Conservation (phyloP, 1,140 invertebrate genomes). For the Lasioglossum baleicum region DNA sequence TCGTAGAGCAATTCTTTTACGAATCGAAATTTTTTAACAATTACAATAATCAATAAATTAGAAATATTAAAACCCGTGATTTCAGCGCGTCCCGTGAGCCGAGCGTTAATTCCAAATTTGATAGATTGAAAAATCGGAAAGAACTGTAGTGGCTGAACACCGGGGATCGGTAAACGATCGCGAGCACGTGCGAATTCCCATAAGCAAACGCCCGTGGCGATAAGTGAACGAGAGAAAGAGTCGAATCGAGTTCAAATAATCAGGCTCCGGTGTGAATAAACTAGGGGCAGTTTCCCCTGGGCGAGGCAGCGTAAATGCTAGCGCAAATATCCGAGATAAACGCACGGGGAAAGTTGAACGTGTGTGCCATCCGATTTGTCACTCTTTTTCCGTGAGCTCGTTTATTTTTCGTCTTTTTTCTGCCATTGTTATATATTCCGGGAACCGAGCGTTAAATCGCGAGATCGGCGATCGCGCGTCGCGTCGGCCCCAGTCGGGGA, state of each 20-base stretch:
- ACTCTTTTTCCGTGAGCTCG: neutral
- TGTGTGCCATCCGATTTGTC: neutral
- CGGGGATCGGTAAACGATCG: neutral
- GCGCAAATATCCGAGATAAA: conserved; percentile 35
- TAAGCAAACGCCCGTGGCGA: neutral
- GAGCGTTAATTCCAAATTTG: no score
- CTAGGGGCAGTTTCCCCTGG: conserved; percentile 11
- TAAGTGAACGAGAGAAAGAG: neutral
- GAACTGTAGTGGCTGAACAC: neutral
- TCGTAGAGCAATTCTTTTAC: no score
- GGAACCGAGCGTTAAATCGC: conserved; percentile 4
- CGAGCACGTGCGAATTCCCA: conserved; percentile 6
- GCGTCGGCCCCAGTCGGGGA: no score
- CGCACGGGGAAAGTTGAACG: conserved; percentile 5
- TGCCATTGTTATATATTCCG: neutral
- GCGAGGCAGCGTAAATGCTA: conserved; percentile 15
- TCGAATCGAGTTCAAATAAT: conserved; percentile 23
- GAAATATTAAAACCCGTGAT: no score
- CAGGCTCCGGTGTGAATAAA: neutral
- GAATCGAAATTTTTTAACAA: no score
- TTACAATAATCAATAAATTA: no score
- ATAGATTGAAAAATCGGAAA: no score
- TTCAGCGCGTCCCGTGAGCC: no score
- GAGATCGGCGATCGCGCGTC: neutral
- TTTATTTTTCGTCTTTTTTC: no score